These are phyloP conservation scores for Macroglossus sobrinus DNA, from an alignment of 2,113 vertebrate species.

Conservation along the genomic window DNA sequence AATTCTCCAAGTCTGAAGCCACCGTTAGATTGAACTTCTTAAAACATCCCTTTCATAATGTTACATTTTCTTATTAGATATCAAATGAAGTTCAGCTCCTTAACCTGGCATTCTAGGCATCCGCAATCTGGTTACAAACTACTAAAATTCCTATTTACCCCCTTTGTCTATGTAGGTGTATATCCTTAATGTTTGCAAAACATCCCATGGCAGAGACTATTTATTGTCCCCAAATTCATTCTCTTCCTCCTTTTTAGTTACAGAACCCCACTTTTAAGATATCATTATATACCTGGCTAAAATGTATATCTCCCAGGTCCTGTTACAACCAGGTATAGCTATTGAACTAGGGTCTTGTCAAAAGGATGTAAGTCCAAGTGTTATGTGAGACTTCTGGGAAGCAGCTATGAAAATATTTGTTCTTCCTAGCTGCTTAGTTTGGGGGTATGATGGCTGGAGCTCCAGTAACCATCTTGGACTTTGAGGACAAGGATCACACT, in stretches of 20 bases:
- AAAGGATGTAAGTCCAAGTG: not conserved
- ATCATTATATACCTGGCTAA: not conserved
- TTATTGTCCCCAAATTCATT: not conserved
- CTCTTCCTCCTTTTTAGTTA: not conserved
- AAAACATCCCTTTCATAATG: not conserved
- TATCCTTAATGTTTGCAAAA: not conserved
- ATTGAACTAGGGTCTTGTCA: not conserved
- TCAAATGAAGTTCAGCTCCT: not conserved
- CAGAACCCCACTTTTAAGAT: not conserved
- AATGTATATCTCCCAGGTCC: not conserved
- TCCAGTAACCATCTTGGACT: not conserved
- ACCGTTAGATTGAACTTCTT: not conserved
- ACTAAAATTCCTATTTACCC: not conserved
- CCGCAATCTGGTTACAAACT: not conserved
- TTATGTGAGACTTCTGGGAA: not conserved
- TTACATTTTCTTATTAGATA: not conserved
- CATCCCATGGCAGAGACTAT: not conserved
- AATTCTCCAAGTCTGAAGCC: not conserved
- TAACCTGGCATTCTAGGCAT: not conserved
- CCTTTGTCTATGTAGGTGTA: not conserved
- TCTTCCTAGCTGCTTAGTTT: not conserved
- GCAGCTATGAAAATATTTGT: not conserved
- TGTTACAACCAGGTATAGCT: not conserved
- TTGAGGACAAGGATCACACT: not conserved
- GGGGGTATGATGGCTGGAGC: not conserved